Conservation (phyloP, 23 tunicate genomes). For the Trididemnum miniatum region DNA sequence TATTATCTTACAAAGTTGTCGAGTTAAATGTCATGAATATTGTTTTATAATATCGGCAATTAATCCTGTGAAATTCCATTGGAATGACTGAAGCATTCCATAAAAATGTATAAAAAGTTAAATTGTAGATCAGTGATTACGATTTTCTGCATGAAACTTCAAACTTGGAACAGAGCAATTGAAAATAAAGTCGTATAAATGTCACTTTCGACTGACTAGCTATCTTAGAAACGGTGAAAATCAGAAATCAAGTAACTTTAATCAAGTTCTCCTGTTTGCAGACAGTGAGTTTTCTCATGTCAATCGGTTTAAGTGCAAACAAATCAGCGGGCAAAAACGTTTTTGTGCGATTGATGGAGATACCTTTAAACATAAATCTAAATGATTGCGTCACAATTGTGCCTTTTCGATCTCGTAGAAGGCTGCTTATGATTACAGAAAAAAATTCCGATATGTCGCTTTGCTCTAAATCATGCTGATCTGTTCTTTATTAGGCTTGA, state of each 20-base stretch:
- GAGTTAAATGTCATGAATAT: no score
- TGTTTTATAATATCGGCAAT: no score
- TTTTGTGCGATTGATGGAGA: background rate
- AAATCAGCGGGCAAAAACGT: background rate
- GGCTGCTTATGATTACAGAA: background rate
- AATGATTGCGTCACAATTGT: background rate
- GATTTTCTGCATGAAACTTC: no score
- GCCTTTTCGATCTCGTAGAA: background rate
- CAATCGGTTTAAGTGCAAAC: background rate
- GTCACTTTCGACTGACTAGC: background rate
- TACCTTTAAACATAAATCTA: background rate
- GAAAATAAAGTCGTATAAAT: background rate
- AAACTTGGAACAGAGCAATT: background rate
- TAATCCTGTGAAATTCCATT: no score
- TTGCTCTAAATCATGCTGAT: conserved; percentile 1
- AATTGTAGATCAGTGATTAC: no score
- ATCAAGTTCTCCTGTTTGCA: conserved; percentile 6
- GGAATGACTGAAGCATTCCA: no score
- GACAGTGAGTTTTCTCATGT: conserved; percentile 8
- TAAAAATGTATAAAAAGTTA: no score
- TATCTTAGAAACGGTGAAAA: background rate
- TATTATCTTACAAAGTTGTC: no score
- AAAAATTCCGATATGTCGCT: background rate
- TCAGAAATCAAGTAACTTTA: background rate
- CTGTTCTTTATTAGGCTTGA: conserved; percentile 15